Percentiles rank a stretch among this genome's conserved stretches.
Evolutionary conservation across 2,888 invertebrate genomes (phyloP).

Genomic region (Chrysina gloriosa): DNA sequence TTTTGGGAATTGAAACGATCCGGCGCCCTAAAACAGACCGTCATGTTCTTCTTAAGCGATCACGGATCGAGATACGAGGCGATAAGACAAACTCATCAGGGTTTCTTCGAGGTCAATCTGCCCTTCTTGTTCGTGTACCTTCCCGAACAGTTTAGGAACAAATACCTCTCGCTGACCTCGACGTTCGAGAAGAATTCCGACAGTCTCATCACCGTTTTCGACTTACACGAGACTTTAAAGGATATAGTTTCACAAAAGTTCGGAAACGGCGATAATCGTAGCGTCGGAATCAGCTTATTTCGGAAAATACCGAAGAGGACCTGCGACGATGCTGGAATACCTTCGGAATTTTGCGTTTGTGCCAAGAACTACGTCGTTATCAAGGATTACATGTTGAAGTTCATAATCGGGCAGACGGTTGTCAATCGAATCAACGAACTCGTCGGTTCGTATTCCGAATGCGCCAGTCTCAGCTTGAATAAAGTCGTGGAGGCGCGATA

Average conservation of each 20-base stretch:
- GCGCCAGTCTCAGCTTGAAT: slow-evolving; percentile 72
- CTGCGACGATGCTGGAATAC: slow-evolving; percentile 80
- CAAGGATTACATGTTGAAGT: slow-evolving; percentile 67
- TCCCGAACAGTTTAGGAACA: slow-evolving; percentile 77
- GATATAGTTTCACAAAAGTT: slow-evolving; percentile 70
- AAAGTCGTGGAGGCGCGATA: slow-evolving; percentile 76
- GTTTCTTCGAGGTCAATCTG: slow-evolving; percentile 85
- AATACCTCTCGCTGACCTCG: slow-evolving; percentile 71
- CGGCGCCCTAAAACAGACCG: slow-evolving; percentile 73
- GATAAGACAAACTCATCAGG: slow-evolving; percentile 84
- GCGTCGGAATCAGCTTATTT: slow-evolving; percentile 79
- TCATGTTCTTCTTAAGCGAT: slow-evolving; percentile 81
- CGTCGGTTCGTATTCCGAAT: slow-evolving; percentile 71
- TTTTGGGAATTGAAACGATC: slow-evolving; percentile 68
- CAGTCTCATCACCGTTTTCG: slow-evolving; percentile 83
- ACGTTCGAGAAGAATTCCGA: slow-evolving; percentile 75
- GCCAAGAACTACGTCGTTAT: slow-evolving; percentile 72
- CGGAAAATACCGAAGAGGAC: slow-evolving; percentile 79
- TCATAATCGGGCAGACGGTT: slow-evolving; percentile 70
- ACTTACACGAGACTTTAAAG: slow-evolving; percentile 80
- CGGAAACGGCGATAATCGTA: slow-evolving; percentile 54
- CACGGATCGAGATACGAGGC: slow-evolving; percentile 90
- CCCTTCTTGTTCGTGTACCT: slow-evolving; percentile 81
- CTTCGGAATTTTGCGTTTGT: slow-evolving; percentile 89
- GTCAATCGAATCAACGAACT: slow-evolving; percentile 75